phyloP scores from a whole-genome alignment of 30 jellyfish, hydroid and myxozoan species.

The Cassiopea xamachana region DNA sequence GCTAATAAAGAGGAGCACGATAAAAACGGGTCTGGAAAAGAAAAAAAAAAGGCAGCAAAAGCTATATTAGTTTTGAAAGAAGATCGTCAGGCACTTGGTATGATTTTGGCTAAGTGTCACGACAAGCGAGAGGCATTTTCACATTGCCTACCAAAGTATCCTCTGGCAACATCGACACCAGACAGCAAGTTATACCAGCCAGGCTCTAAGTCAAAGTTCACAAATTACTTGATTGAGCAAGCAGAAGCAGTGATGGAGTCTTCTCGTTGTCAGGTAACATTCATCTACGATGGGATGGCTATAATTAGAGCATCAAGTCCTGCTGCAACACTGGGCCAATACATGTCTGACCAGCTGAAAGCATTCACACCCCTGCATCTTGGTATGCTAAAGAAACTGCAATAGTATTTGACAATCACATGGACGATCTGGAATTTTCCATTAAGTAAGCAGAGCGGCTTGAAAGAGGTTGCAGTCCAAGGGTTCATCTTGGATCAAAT shows the following conservation, averaged over 20 bases:
- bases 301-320: conserved; percentile 59
- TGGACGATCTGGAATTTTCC: conserved; percentile 59
- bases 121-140: conserved; percentile 72
- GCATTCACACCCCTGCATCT: conserved; percentile 62
- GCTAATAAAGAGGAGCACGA: conserved; percentile 60
- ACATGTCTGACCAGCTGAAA: conserved; percentile 69
- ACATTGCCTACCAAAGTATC: conserved; percentile 67
- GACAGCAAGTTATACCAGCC: conserved; percentile 62
- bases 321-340: conserved; percentile 65
- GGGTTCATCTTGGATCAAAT: conserved; percentile 69
- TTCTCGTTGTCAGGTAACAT: conserved; percentile 41
- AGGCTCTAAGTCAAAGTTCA: conserved; percentile 41
- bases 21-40: conserved; percentile 32
- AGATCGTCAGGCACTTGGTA: conserved; percentile 66
- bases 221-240: conserved; percentile 35
- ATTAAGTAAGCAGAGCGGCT: conserved; percentile 50
- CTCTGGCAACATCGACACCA: conserved; percentile 64
- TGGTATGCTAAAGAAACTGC: conserved; percentile 51
- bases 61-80: conserved; percentile 59
- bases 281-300: conserved; percentile 66
- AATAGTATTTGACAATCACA: conserved; percentile 57
- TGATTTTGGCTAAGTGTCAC: conserved; percentile 63
- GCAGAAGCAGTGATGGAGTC: conserved; percentile 58
- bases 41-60: conserved; percentile 16
- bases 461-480: conserved; percentile 74